Percentiles rank a stretch among this genome's conserved stretches.
Conservation (phyloP, 2,113 vertebrate genomes). For the Lontra canadensis region DNA sequence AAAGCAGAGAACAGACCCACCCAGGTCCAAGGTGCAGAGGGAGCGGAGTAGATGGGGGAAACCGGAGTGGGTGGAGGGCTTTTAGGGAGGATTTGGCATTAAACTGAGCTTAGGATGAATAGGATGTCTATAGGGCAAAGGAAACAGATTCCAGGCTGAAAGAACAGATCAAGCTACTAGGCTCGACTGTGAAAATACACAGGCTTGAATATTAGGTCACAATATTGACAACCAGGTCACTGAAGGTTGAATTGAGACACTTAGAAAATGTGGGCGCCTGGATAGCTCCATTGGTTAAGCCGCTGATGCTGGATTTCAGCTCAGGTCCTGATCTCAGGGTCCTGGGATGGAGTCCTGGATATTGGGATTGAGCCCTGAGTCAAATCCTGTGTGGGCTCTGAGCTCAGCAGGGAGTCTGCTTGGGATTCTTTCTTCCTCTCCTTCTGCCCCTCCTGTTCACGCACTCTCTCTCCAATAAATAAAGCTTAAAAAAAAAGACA, state of each 20-base stretch:
- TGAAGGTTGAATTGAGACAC: background rate
- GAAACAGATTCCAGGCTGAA: background rate
- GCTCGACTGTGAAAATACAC: background rate
- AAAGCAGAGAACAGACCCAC: background rate
- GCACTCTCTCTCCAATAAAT: background rate
- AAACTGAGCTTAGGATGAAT: background rate
- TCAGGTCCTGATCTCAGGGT: background rate
- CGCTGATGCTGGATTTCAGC: background rate
- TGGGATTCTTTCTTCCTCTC: background rate
- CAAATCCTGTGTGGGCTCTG: background rate
- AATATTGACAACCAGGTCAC: background rate
- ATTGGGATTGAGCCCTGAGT: background rate
- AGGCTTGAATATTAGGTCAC: too few relatives aligned
- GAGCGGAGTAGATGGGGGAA: background rate
- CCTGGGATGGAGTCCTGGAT: background rate
- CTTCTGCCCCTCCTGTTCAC: background rate
- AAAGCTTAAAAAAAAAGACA: background rate
- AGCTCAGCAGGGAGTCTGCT: background rate
- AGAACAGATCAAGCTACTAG: background rate
- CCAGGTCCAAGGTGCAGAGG: background rate
- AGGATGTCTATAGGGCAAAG: background rate
- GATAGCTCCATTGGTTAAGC: background rate
- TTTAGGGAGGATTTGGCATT: background rate
- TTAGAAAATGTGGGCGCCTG: background rate
- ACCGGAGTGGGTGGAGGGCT: background rate